These are phyloP conservation scores for Tetrax tetrax DNA, from an alignment of 2,113 vertebrate genomes.

Conservation along the genomic window DNA sequence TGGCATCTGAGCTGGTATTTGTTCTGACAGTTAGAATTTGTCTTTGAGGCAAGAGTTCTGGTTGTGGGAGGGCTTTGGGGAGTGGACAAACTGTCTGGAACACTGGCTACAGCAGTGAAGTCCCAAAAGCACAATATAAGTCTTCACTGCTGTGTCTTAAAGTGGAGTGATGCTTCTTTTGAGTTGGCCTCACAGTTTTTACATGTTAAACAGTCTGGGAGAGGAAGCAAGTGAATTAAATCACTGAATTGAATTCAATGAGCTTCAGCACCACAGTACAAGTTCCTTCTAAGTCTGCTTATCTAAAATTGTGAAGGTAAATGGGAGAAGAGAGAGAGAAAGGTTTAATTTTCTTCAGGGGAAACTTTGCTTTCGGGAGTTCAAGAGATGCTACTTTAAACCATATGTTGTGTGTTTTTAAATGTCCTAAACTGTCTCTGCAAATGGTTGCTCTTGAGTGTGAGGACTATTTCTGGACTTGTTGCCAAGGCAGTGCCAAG, in stretches of 20 bases:
- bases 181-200: background rate
- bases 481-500: constrained; percentile 64
- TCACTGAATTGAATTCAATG: background rate
- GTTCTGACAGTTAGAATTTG: background rate
- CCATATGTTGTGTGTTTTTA: constrained; percentile 63
- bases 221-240: background rate
- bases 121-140: background rate
- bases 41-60: background rate
- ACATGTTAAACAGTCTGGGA: background rate
- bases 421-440: constrained; percentile 49
- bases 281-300: background rate
- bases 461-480: constrained; percentile 64
- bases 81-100: background rate
- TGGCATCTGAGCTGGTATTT: background rate
- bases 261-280: background rate
- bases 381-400: constrained; percentile 29
- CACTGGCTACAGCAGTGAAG: background rate
- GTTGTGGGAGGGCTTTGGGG: background rate
- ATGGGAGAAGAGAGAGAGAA: background rate
- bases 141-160: background rate
- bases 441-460: constrained; percentile 23
- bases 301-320: background rate
- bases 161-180: background rate
- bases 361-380: constrained; percentile 25
- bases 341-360: background rate